Evolutionary conservation across 2,888 invertebrate genomes (phyloP).

Genomic region (Andrena chrysosceles): DNA sequence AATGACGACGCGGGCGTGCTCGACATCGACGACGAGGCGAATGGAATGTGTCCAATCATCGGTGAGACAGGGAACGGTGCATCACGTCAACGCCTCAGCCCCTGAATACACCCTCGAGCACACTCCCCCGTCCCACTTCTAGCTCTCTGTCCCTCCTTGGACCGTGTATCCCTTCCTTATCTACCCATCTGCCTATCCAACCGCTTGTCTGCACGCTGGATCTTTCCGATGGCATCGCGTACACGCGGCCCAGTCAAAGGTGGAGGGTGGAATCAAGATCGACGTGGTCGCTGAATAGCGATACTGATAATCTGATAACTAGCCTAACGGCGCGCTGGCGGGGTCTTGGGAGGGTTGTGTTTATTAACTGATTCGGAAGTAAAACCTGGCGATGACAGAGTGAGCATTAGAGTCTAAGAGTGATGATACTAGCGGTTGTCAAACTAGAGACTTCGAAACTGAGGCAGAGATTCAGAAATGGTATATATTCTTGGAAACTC

Average conservation of each 20-base stretch:
- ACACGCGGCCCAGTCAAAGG: conserved; percentile 23
- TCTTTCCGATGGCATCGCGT: conserved; percentile 49
- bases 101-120: conserved; percentile 59
- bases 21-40: conserved; percentile 69
- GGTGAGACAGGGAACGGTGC: conserved; percentile 56
- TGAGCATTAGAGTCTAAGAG: no score
- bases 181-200: conserved; percentile 60
- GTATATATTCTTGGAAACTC: no score
- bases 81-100: conserved; percentile 57
- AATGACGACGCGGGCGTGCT: conserved; percentile 70
- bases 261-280: conserved; percentile 48
- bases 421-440: not conserved
- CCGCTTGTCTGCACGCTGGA: conserved; percentile 48
- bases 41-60: conserved; percentile 78
- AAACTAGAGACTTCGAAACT: no score
- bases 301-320: conserved; percentile 55
- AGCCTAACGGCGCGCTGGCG: conserved; percentile 22
- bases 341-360: not conserved
- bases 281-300: conserved; percentile 58
- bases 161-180: conserved; percentile 56
- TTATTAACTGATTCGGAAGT: conserved; percentile 46
- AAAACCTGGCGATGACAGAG: not conserved
- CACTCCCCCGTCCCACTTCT: conserved; percentile 11
- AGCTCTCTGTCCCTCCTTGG: conserved; percentile 24
- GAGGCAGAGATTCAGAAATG: no score